Percentiles rank a stretch among this genome's conserved stretches.
phyloP scores from a whole-genome alignment of 2,113 vertebrate species.

The Anarhynchus alexandrinus region DNA sequence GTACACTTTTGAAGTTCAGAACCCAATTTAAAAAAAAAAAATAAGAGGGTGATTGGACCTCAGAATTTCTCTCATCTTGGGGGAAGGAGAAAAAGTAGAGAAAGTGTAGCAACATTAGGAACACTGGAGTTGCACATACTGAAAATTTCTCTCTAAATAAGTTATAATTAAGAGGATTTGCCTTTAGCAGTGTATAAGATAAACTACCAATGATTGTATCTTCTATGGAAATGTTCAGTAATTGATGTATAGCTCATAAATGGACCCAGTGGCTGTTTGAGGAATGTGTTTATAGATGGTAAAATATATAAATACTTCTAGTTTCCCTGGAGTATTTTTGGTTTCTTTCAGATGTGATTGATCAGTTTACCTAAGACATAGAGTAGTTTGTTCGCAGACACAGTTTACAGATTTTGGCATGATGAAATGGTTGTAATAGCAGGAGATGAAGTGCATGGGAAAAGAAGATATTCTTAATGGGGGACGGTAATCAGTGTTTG shows the following conservation, averaged over 20 bases:
- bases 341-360: not conserved
- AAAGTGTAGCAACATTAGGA: not conserved
- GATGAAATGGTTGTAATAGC: not conserved
- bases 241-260: constrained; percentile 21
- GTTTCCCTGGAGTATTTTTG: not conserved
- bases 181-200: constrained; percentile 1
- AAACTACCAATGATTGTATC: constrained; percentile 3
- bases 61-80: not conserved
- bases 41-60: not conserved
- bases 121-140: not conserved
- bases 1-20: not conserved
- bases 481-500: not conserved
- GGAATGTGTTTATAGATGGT: not conserved
- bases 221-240: constrained; percentile 35
- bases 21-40: too few relatives aligned
- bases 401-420: not conserved
- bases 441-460: not conserved
- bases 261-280: constrained; percentile 3
- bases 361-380: not conserved
- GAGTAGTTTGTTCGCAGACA: constrained; percentile 17
- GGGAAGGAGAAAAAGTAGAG: not conserved
- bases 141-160: not conserved
- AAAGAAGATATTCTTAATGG: not conserved
- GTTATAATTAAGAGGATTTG: constrained; percentile 9
- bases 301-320: not conserved